A percentile compares a stretch with the other conserved stretches of the same genome.
These are phyloP conservation scores for Eristalis arbustorum DNA, from an alignment of 2,888 invertebrate genomes.

Conservation along the genomic window DNA sequence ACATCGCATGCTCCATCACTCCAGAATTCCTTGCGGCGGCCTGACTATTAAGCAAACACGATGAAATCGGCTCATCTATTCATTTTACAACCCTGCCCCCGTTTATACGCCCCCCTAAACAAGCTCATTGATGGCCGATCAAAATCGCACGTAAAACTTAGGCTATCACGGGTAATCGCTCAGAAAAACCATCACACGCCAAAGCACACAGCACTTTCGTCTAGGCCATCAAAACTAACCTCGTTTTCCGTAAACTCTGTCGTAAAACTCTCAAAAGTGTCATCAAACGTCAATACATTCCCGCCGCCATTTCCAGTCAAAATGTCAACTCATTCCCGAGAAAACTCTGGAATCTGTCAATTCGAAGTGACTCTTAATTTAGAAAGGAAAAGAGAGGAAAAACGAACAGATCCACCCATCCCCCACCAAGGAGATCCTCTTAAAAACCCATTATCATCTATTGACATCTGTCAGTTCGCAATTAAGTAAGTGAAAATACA, in stretches of 20 bases:
- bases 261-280: neutral
- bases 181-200: neutral
- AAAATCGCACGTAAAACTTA: neutral
- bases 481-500: slow-evolving; percentile 65
- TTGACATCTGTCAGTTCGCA: slow-evolving; percentile 70
- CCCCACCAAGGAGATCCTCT: slow-evolving; percentile 28
- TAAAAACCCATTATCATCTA: slow-evolving; percentile 64
- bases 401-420: neutral
- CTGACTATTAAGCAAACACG: neutral
- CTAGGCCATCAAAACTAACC: neutral
- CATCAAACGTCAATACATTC: neutral
- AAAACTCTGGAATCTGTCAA: no score
- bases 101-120: neutral
- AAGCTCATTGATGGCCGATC: neutral
- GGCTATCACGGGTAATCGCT: neutral
- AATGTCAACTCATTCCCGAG: no score
- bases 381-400: neutral
- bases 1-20: no score
- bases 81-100: neutral
- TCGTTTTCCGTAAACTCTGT: neutral
- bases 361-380: neutral
- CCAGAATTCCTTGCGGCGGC: neutral
- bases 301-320: neutral
- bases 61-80: neutral
- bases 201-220: neutral